Evolutionary conservation across 2,888 invertebrate species (phyloP).

Genomic region (Caenorhabditis plicata): DNA sequence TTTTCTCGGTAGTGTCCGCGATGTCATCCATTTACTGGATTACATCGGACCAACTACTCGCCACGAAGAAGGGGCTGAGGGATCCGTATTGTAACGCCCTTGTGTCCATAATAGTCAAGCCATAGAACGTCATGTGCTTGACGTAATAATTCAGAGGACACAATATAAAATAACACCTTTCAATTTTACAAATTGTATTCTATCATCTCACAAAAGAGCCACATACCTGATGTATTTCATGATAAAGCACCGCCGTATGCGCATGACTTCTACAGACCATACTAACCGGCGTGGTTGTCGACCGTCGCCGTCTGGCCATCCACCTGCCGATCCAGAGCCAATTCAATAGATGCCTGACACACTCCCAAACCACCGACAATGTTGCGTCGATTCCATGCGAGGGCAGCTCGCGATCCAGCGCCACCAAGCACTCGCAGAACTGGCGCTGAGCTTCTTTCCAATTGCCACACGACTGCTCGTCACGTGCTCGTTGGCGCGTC

Average conservation of each 20-base stretch:
- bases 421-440: conserved; percentile 55
- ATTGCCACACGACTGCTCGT: conserved; percentile 47
- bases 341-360: conserved; percentile 59
- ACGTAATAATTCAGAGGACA: no score
- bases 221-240: conserved; percentile 57
- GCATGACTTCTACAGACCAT: conserved; percentile 62
- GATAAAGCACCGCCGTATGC: conserved; percentile 61
- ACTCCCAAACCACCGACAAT: conserved; percentile 50
- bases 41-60: no score
- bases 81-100: no score
- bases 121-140: no score
- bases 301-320: conserved; percentile 34
- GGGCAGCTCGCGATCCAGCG: conserved; percentile 57
- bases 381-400: conserved; percentile 52
- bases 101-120: no score
- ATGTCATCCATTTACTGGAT: no score
- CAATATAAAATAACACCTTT: no score
- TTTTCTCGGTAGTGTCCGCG: no score
- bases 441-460: conserved; percentile 59
- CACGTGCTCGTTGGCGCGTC: conserved; percentile 45
- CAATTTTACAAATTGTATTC: no score
- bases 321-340: conserved; percentile 62
- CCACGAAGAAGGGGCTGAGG: no score
- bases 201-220: no score
- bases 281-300: conserved; percentile 42